Conservation (phyloP, 2,113 vertebrate genomes). For the Epinephelus cyanopodus region DNA sequence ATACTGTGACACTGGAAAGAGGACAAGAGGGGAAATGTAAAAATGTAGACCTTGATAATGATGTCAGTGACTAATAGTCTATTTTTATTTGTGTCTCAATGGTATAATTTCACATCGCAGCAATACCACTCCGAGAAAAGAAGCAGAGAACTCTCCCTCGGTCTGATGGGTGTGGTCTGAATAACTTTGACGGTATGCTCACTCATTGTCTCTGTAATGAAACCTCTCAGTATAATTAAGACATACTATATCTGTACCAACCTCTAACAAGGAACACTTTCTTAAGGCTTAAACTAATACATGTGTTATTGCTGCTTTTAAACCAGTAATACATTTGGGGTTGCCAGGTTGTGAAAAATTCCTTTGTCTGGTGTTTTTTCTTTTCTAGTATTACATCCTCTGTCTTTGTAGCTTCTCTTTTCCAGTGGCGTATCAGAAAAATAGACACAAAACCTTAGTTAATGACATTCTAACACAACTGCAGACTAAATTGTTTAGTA, state of each 20-base stretch:
- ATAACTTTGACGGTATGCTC: conserved; percentile 68
- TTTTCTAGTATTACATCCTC: not conserved
- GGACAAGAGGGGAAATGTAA: not conserved
- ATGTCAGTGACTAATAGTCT: conserved; percentile 7
- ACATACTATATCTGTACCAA: not conserved
- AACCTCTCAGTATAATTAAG: not conserved
- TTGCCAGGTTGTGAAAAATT: conserved; percentile 5
- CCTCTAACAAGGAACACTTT: not conserved
- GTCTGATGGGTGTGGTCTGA: conserved; percentile 78
- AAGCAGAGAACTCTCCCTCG: conserved; percentile 72
- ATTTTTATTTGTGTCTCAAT: conserved; percentile 21
- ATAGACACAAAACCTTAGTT: not conserved
- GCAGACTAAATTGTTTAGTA: not conserved
- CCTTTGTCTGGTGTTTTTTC: not conserved
- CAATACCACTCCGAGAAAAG: conserved; percentile 75
- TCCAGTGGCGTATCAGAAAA: not conserved
- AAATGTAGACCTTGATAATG: not conserved
- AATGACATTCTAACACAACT: not conserved
- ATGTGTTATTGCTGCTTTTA: not conserved
- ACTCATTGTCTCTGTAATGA: conserved; percentile 22
- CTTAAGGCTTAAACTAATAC: too few species aligned
- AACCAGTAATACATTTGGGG: not conserved
- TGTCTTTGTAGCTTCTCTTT: not conserved
- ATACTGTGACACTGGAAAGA: not conserved
- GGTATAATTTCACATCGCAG: conserved; percentile 47